Percentiles rank a stretch among this genome's conserved stretches.
Evolutionary conservation across 2,113 vertebrate species (phyloP).

Genomic region (Siphamia tubifer): DNA sequence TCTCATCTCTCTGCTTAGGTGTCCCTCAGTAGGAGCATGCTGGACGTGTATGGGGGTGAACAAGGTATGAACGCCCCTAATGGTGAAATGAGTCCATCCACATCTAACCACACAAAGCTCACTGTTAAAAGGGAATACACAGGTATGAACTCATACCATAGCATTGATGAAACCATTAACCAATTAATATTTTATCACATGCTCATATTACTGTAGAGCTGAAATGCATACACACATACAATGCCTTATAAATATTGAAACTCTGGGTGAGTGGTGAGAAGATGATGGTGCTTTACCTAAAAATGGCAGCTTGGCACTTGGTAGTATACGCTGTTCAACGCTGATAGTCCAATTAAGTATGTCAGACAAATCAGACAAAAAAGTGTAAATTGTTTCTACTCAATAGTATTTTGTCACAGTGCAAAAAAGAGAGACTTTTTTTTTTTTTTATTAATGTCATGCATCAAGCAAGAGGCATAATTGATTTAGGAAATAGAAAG

Average conservation of each 20-base stretch:
- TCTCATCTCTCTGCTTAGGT: conserved; percentile 71
- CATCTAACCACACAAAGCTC: conserved; percentile 86
- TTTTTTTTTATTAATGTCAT: conserved; percentile 74
- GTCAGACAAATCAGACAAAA: conserved; percentile 2
- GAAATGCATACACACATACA: no score
- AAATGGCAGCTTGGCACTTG: conserved; percentile 13
- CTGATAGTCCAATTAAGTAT: conserved; percentile 8
- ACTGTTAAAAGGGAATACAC: conserved; percentile 91
- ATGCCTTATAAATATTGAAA: not conserved
- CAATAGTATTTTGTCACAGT: conserved; percentile 37
- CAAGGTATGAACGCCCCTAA: conserved; percentile 87
- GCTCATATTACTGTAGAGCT: not conserved
- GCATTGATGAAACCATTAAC: conserved; percentile 34
- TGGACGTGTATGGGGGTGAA: conserved; percentile 91
- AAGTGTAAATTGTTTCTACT: conserved; percentile 25
- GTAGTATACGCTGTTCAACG: not conserved
- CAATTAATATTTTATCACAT: not conserved
- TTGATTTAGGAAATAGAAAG: conserved; percentile 83
- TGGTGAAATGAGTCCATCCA: conserved; percentile 86
- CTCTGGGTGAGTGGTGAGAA: not conserved
- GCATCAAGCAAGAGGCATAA: conserved; percentile 73
- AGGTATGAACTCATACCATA: conserved; percentile 83
- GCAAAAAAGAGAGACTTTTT: not conserved
- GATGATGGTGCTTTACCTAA: not conserved
- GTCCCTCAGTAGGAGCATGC: conserved; percentile 87